Base-by-base conservation (phyloP, 53 echinoderm and acorn worm species). In the Holothuria leucospilota region DNA sequence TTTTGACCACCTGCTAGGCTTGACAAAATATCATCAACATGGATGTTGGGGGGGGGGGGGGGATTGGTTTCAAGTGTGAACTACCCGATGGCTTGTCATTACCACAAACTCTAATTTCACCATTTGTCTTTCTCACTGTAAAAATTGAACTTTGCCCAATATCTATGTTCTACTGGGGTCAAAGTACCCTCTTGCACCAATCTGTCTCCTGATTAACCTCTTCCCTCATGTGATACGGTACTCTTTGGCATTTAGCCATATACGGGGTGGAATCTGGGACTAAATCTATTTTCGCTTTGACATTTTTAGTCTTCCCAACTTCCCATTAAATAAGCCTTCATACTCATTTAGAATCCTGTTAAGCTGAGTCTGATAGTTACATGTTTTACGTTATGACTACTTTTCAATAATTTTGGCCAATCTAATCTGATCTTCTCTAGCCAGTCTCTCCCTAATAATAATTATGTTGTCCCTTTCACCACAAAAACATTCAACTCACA, bases 21-120 rank as follows among this genome's bases (percentile, higher is more conserved):
- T 59, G 92, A 70, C 66, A 92, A 61, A 77, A 89, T 92, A 26
- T 92, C 89, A 20, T 92, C 89, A 8, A 92, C 92, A 89, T 89
- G 85, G 20, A 92, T 89, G 77, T 62, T 62, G 20, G 20, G 23
- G 85, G 78, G n/a, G 85, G 78, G n/a, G 92, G 92, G 40, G 89
- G 68, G 12, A 92, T 81, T 85, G 88, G 85, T 59, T 89, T 86
- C 24, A 88, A 4, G 20, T 2, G 20, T 62, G 62, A 4, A 62
- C 4, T 62, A 62, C 1, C 62, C 23, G 62, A 62, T 62, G 62
- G 4, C 62, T 62, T 62, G 62, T 62, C 1, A 23, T 62, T 62
- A 20, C 4, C 62, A 23, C 62, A 62, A 62, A 56, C 52, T 24
- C n/a, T 52, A 51, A 52, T 79, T 51, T 3, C 34, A 34, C 34